A percentile compares a stretch with the other conserved stretches of the same genome.
Conservation (phyloP, 2,113 vertebrate genomes). For the Proteles cristata region DNA sequence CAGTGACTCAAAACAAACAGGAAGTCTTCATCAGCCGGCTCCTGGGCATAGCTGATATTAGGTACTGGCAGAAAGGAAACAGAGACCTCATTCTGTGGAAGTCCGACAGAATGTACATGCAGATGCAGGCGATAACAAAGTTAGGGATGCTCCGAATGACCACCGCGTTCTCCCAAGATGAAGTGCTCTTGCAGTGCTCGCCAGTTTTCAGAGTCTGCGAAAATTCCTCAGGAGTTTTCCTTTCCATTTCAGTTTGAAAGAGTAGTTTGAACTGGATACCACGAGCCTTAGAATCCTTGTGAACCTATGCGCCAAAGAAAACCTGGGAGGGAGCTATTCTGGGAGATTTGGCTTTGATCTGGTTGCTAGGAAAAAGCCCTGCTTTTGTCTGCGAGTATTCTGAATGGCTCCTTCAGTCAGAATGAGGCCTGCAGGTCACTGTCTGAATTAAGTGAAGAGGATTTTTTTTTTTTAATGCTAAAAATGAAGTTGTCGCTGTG, state of each 20-base stretch:
- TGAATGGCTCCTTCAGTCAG: conserved; percentile 83
- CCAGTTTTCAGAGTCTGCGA: conserved; percentile 71
- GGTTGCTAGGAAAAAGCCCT: conserved; percentile 81
- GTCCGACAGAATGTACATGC: conserved; percentile 80
- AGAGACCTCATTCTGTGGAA: conserved; percentile 88
- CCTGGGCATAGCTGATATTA: conserved; percentile 92
- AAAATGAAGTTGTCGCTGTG: conserved; percentile 79
- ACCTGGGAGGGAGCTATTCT: conserved; percentile 83
- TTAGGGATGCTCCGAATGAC: conserved; percentile 79
- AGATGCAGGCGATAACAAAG: conserved; percentile 83
- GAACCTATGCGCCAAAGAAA: conserved; percentile 86
- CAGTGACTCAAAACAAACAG: conserved; percentile 94
- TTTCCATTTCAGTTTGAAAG: conserved; percentile 75
- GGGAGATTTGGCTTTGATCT: conserved; percentile 85
- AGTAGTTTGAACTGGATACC: conserved; percentile 80
- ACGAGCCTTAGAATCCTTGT: conserved; percentile 60
- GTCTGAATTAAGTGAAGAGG: conserved; percentile 81
- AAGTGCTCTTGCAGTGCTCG: conserved; percentile 31
- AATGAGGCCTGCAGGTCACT: conserved; percentile 82
- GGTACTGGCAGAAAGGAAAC: conserved; percentile 91
- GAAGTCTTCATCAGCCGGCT: conserved; percentile 93
- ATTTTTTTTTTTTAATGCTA: conserved; percentile 72
- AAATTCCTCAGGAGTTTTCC: conserved; percentile 79
- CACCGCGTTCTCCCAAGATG: conserved; percentile 74
- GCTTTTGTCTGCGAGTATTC: conserved; percentile 81